Evolutionary conservation across 2,113 vertebrate species (phyloP).

Genomic region (Trinectes maculatus): DNA sequence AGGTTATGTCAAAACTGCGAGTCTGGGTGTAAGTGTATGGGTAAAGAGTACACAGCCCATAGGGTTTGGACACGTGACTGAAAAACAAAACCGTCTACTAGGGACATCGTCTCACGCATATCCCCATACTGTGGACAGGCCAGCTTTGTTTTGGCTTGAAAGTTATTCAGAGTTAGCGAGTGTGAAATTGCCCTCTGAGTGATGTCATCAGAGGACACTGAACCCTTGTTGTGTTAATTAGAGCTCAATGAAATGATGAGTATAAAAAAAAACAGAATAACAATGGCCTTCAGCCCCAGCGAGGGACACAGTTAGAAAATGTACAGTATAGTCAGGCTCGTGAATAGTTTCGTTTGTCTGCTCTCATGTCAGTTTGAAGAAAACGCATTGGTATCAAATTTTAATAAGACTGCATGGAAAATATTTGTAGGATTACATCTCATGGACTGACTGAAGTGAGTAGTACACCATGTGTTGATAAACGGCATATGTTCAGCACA

Average conservation of each 20-base stretch:
- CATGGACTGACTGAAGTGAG: constrained; percentile 27
- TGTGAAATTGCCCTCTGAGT: constrained; percentile 76
- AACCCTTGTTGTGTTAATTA: constrained; percentile 75
- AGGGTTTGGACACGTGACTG: constrained; percentile 22
- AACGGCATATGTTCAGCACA: constrained; percentile 36
- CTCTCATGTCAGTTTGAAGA: constrained; percentile 28
- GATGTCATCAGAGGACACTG: constrained; percentile 73
- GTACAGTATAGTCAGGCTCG: constrained; percentile 6
- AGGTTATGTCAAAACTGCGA: constrained; percentile 15
- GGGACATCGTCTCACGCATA: constrained; percentile 58
- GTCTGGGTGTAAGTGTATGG: constrained; percentile 32
- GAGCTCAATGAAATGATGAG: constrained; percentile 69
- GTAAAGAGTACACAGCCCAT: constrained; percentile 1
- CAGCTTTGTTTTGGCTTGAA: constrained; percentile 69
- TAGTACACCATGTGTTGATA: constrained; percentile 39
- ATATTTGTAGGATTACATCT: constrained; percentile 15
- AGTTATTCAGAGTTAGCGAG: constrained; percentile 74
- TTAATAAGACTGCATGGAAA: constrained; percentile 8
- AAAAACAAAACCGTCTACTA: constrained; percentile 42
- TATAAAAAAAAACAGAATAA: constrained; percentile 45
- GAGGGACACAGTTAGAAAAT: constrained; percentile 53
- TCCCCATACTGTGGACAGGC: constrained; percentile 59
- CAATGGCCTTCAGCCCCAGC: constrained; percentile 53
- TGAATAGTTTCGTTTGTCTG: constrained; percentile 36
- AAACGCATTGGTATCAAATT: constrained; percentile 7